Conservation (phyloP, 2,113 vertebrate species). For the Heptranchias perlo region DNA sequence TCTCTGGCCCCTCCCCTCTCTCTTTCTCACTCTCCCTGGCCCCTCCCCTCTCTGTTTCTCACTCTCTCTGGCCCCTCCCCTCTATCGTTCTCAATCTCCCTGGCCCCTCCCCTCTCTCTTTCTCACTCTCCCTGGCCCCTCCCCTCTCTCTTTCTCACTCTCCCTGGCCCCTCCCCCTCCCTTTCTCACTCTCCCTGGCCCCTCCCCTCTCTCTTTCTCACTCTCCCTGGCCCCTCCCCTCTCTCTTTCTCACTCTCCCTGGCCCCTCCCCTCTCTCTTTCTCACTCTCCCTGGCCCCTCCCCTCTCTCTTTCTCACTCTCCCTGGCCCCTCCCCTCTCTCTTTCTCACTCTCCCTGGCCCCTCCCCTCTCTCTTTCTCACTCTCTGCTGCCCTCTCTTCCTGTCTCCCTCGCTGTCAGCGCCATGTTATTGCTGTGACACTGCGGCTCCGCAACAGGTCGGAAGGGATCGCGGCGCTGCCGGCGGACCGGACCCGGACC, state of each 20-base stretch:
- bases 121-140: no score
- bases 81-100: no score
- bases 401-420: conserved; percentile 45
- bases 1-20: not conserved
- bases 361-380: not conserved
- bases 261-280: not conserved
- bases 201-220: not conserved
- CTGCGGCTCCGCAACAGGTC: conserved; percentile 32
- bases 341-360: no score
- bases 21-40: not conserved
- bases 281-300: not conserved
- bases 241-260: not conserved
- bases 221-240: not conserved
- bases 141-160: no score
- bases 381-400: not conserved
- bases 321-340: not conserved
- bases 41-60: no score
- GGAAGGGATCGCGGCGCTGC: conserved; percentile 31
- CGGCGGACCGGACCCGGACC: not conserved
- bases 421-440: conserved; percentile 49
- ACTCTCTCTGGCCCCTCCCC: no score
- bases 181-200: no score
- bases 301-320: not conserved
- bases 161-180: no score
- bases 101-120: no score